Base-by-base conservation (phyloP, 2,888 invertebrate genomes). In the Xestia ashworthii region DNA sequence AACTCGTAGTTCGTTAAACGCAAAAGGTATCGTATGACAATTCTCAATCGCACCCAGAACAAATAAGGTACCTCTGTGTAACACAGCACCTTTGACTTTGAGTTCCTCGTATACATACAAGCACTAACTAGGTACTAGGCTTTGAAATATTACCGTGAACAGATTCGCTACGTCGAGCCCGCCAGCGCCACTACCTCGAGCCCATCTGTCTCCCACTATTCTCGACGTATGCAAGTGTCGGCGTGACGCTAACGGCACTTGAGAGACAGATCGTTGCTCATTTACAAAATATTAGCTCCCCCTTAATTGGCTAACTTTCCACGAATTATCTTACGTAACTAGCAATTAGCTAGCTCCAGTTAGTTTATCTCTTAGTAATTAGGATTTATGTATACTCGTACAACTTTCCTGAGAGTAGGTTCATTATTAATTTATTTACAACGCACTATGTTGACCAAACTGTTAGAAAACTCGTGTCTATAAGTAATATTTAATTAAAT, bases 231-330 rank as follows among this genome's bases (percentile, higher is more conserved):
- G 81, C 68, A 70, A 78, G 75, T 77, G 78, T 71, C 84, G 84
- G 78, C 76, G 83, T 87, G 88, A 88, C 90, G 78, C 90, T 88
- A 91, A 93, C 89, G 90, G 89, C 88, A 89, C 93, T 91, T 89
- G 88, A 86, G 92, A 92, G 93, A 91, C 92, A 90, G 87, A 93
- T 92, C 90, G 90, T 91, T 75, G 90, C 90, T 93, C 91, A 92
- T 93, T 91, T 89, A 89, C 90, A 93, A 93, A 93, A 92, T 93
- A 93, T 93, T 90, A 92, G 87, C 89, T 88, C 78, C 84, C 58
- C 89, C 88, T 88, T 93, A 94, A 94, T 93, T 93, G 93, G 92
- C 82, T 84, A 91, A 92, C 90, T 92, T 92, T 87, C 83, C 87
- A 75, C 80, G 85, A 91, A 90, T 92, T 92, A 91, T 90, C 89